A percentile compares a stretch with the other conserved stretches of the same genome.
Conservation (phyloP, 2,888 invertebrate species). For the Sinopyrophorus schimmeli region DNA sequence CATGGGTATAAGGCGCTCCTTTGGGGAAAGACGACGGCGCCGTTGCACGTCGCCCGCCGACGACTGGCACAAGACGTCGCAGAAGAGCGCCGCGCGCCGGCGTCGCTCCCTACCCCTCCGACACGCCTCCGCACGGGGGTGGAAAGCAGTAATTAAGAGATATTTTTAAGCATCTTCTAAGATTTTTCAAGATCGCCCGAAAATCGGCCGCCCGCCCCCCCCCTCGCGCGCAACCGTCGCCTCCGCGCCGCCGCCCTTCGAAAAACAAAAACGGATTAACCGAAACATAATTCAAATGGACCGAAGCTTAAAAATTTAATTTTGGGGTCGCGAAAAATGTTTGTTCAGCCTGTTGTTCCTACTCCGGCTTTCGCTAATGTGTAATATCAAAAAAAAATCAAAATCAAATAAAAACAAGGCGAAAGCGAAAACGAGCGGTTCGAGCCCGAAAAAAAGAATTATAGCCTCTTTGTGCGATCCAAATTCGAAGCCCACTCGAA, state of each 20-base stretch:
- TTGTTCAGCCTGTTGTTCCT: too few species aligned
- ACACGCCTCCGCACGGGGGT: constrained; percentile 53
- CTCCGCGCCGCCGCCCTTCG: too few species aligned
- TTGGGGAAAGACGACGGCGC: constrained; percentile 53
- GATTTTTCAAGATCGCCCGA: constrained; percentile 50
- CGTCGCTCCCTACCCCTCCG: constrained; percentile 49
- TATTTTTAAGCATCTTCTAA: constrained; percentile 55
- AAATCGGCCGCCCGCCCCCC: constrained; percentile 34
- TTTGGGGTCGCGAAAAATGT: too few species aligned
- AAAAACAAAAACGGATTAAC: too few species aligned
- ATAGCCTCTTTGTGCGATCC: too few species aligned
- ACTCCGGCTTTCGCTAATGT: too few species aligned
- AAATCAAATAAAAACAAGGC: too few species aligned
- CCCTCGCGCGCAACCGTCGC: constrained; percentile 39
- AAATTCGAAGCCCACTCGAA: constrained; percentile 16
- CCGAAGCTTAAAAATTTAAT: too few species aligned
- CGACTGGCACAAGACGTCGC: constrained; percentile 57
- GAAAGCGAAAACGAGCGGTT: too few species aligned
- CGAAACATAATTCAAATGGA: too few species aligned
- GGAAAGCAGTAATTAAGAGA: constrained; percentile 53
- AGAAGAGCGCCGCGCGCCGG: constrained; percentile 50
- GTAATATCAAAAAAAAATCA: too few species aligned
- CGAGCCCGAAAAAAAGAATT: too few species aligned
- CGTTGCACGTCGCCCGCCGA: constrained; percentile 54
- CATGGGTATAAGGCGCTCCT: constrained; percentile 54